Percentiles rank a stretch among this genome's conserved stretches.
phyloP scores from a whole-genome alignment of 2,797 vertebrate genomes.

The Podarcis siculus region DNA sequence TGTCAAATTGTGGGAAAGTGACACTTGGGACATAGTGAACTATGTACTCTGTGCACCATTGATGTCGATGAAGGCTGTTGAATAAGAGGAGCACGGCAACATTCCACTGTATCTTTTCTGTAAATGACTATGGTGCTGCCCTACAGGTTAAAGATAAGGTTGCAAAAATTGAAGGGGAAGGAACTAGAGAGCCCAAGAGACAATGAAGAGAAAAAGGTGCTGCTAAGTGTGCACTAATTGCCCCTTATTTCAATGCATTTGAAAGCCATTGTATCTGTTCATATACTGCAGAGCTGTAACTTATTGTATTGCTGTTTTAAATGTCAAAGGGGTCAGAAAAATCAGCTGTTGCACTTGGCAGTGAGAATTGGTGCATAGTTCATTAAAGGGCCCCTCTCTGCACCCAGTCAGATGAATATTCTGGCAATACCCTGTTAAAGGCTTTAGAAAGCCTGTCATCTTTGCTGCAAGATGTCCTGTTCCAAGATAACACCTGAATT shows the following conservation, averaged over 20 bases:
- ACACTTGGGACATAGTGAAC: background rate
- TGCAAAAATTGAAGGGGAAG: background rate
- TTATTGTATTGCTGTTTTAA: constrained; percentile 26
- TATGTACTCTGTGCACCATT: too few relatives aligned
- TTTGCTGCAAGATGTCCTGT: background rate
- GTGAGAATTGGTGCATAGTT: constrained; percentile 9
- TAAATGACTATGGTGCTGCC: background rate
- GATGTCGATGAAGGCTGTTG: background rate
- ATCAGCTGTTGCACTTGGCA: constrained; percentile 19
- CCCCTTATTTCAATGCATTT: background rate
- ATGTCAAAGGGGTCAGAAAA: background rate
- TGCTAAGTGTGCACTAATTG: background rate
- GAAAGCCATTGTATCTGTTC: background rate
- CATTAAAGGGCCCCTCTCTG: background rate
- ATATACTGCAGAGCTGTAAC: constrained; percentile 25
- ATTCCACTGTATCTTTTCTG: background rate
- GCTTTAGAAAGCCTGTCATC: constrained; percentile 9
- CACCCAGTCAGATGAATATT: constrained; percentile 8
- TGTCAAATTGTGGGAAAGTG: background rate
- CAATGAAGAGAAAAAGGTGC: background rate
- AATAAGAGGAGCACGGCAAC: background rate
- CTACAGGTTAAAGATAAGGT: background rate
- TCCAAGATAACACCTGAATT: constrained; percentile 30
- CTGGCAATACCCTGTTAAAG: constrained; percentile 8
- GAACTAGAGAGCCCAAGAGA: background rate